phyloP scores from a whole-genome alignment of 2,888 invertebrate genomes.

The Malachius bipustulatus region DNA sequence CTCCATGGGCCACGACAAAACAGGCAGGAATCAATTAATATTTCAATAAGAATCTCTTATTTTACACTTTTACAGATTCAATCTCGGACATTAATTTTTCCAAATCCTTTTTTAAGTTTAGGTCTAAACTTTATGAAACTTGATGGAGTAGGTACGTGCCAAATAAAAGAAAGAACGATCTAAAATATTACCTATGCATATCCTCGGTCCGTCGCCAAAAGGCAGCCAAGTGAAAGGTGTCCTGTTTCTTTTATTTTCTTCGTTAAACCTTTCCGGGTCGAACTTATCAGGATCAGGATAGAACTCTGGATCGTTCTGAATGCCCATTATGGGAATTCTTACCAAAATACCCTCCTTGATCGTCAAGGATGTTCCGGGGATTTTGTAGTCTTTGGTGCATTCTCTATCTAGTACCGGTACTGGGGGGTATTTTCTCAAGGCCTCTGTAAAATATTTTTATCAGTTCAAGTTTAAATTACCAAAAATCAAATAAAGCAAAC shows the following conservation, averaged over 20 bases:
- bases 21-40: too few species aligned
- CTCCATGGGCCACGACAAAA: too few species aligned
- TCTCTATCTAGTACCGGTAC: constrained; percentile 20
- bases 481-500: constrained; percentile 18
- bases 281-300: constrained; percentile 21
- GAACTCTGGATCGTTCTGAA: constrained; percentile 19
- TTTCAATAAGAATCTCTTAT: too few species aligned
- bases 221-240: constrained; percentile 22
- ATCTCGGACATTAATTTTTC: too few species aligned
- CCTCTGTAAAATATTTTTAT: constrained; percentile 25
- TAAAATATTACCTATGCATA: constrained; percentile 30
- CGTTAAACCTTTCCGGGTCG: constrained; percentile 19
- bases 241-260: constrained; percentile 13
- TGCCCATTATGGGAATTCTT: constrained; percentile 23
- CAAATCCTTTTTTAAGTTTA: too few species aligned
- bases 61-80: too few species aligned
- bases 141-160: too few species aligned
- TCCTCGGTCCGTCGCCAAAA: constrained; percentile 31
- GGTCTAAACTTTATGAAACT: too few species aligned
- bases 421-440: constrained; percentile 32
- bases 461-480: constrained; percentile 9
- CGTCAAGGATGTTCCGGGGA: constrained; percentile 25
- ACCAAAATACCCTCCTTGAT: constrained; percentile 29
- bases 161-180: neutral
- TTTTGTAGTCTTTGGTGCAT: constrained; percentile 22